These are phyloP conservation scores for Rhineura floridana DNA, from an alignment of 2,113 vertebrate species.

Conservation along the genomic window DNA sequence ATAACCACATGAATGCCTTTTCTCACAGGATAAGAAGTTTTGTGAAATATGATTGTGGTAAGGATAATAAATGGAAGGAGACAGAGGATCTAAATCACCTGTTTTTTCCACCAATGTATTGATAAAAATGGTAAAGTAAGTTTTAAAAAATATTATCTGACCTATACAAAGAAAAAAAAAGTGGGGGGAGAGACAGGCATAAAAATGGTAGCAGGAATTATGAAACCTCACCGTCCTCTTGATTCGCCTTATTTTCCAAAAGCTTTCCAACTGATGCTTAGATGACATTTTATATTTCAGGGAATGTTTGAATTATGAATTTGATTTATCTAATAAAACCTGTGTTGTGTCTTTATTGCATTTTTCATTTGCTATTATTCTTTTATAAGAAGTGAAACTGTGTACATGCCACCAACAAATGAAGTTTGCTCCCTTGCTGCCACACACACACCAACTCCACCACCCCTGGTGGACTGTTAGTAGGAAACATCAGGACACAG, in stretches of 20 bases:
- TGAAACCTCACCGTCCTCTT: background rate
- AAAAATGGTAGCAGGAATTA: constrained; percentile 5
- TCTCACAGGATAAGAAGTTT: background rate
- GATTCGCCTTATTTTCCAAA: constrained; percentile 28
- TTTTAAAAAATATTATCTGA: constrained; percentile 11
- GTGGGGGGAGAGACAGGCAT: background rate
- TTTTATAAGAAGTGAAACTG: constrained; percentile 61
- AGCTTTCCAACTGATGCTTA: constrained; percentile 37
- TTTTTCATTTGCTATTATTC: constrained; percentile 68
- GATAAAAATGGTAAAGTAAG: constrained; percentile 7
- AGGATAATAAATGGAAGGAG: background rate
- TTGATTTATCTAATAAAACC: constrained; percentile 63
- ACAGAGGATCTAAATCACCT: background rate
- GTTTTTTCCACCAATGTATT: background rate
- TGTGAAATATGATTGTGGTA: background rate
- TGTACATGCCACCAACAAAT: constrained; percentile 48
- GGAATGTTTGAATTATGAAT: constrained; percentile 63
- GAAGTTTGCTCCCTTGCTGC: constrained; percentile 12
- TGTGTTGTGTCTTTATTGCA: constrained; percentile 59
- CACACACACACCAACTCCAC: too few species aligned
- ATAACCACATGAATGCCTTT: background rate
- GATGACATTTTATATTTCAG: constrained; percentile 61
- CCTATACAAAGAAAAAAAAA: background rate
- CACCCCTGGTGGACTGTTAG: background rate
- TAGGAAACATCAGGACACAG: constrained; percentile 32